phyloP scores from a whole-genome alignment of 1,140 invertebrate genomes.

The Pemphigus obesinymphae region DNA sequence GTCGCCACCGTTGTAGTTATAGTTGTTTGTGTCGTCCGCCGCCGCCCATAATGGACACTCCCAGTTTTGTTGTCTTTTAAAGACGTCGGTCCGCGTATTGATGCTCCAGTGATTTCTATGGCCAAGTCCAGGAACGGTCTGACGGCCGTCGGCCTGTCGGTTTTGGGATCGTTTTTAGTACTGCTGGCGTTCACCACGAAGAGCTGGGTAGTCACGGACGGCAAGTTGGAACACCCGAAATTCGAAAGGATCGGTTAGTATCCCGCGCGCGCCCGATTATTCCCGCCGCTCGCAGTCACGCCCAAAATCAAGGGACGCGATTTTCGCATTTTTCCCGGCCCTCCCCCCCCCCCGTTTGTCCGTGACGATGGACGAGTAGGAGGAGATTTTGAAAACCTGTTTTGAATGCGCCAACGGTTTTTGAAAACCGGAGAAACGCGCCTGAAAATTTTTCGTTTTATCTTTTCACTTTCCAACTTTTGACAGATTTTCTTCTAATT shows the following conservation, averaged over 20 bases:
- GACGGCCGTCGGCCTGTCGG: slow-evolving; percentile 63
- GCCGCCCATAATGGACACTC: background rate
- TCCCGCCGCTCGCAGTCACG: background rate
- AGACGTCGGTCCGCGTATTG: background rate
- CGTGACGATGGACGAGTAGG: no score
- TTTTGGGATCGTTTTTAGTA: slow-evolving; percentile 67
- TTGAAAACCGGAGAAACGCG: background rate
- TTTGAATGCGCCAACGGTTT: background rate
- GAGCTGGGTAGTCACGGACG: slow-evolving; percentile 87
- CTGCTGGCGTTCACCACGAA: slow-evolving; percentile 86
- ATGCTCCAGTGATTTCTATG: slow-evolving; percentile 43
- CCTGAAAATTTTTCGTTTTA: no score
- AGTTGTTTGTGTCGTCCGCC: slow-evolving; percentile 11
- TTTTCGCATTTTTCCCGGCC: background rate
- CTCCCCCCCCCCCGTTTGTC: background rate
- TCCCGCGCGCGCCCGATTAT: background rate
- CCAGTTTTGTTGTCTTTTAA: slow-evolving; percentile 7
- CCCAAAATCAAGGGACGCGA: background rate
- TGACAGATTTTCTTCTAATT: no score
- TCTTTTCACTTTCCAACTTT: no score
- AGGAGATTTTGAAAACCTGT: no score
- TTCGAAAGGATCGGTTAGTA: slow-evolving; percentile 74
- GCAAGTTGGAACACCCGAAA: slow-evolving; percentile 68
- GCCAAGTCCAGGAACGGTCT: slow-evolving; percentile 64
- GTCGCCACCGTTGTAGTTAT: background rate